Base-by-base conservation (phyloP, 1,140 invertebrate species). In the Drosophila grimshawi region DNA sequence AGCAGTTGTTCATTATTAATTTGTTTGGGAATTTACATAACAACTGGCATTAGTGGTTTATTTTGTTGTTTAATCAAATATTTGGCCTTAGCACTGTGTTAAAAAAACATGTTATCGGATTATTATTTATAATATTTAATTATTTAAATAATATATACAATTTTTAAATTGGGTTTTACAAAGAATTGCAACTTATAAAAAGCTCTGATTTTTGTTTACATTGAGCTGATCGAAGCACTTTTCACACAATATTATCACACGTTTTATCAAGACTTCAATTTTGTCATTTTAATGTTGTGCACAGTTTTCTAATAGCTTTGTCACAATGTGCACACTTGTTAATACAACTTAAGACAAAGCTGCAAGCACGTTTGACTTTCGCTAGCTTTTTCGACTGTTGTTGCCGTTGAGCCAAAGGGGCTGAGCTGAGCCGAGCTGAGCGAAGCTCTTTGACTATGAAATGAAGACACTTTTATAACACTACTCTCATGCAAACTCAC, bases 251-350 rank as follows among this genome's bases (percentile, higher is more conserved):
- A 30, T 49, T 29, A 43, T n/a, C 33, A 57, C 46, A 39, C 35
- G 39, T 11, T 61, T 49, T 10, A 43, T 67, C 3, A 30, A 67
- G 35, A 37, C 10, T 53, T 61, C 7, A 41, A 30, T 8, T 37
- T 63, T 7, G 39, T 2, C 39, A 10, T 43, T 10, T 43, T 3
- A 43, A 43, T 19, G 19, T 41, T 19, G 10, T 45, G 10, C 46
- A 56, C 53, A 29, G 35, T 51, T 43, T 43, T 51, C 51, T 11
- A 46, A 69, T 43, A 63, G 7, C 4, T 7, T 77, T 48, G 59
- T 19, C 63, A 56, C 83, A 88, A 65, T 69, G 85, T 89, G 73
- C 68, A 83, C 82, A 82, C 68, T 88, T 82, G 83, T 71, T 88
- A 76, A 63, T 63, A 72, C 19, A 19, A 19, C 19, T 71, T 74